A percentile compares a stretch with the other conserved stretches of the same genome.
phyloP scores from a whole-genome alignment of 2,113 vertebrate genomes.

The Melanerpes aurifrons region DNA sequence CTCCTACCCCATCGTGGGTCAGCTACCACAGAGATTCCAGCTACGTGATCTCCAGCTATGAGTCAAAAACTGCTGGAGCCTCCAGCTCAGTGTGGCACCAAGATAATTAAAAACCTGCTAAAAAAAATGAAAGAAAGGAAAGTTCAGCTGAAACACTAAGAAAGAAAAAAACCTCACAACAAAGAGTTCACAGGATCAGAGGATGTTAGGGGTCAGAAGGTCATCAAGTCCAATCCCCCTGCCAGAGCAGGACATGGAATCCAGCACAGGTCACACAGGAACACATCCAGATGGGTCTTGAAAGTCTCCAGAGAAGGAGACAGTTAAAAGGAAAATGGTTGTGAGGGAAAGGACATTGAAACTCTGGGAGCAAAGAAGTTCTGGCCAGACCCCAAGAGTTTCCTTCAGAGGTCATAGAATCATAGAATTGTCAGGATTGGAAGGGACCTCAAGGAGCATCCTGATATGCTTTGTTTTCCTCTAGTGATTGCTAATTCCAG shows the following conservation, averaged over 20 bases:
- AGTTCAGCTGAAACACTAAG: constrained; percentile 43
- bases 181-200: neutral
- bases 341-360: neutral
- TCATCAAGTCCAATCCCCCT: too few relatives aligned
- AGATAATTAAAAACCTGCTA: constrained; percentile 73
- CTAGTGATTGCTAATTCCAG: too few relatives aligned
- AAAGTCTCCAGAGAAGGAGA: too few relatives aligned
- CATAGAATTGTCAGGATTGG: too few relatives aligned
- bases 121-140: constrained; percentile 40
- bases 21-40: constrained; percentile 77
- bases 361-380: neutral
- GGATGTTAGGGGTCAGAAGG: too few relatives aligned
- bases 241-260: too few relatives aligned
- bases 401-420: neutral
- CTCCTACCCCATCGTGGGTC: constrained; percentile 46
- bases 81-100: constrained; percentile 55
- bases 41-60: constrained; percentile 64
- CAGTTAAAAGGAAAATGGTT: neutral
- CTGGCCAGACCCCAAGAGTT: neutral
- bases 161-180: neutral
- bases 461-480: too few relatives aligned
- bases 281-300: too few relatives aligned
- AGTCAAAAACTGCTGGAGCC: constrained; percentile 33
- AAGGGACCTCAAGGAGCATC: too few relatives aligned
- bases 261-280: too few relatives aligned